Conservation (phyloP, 1,140 invertebrate species). For the Zaprionus inermis region DNA sequence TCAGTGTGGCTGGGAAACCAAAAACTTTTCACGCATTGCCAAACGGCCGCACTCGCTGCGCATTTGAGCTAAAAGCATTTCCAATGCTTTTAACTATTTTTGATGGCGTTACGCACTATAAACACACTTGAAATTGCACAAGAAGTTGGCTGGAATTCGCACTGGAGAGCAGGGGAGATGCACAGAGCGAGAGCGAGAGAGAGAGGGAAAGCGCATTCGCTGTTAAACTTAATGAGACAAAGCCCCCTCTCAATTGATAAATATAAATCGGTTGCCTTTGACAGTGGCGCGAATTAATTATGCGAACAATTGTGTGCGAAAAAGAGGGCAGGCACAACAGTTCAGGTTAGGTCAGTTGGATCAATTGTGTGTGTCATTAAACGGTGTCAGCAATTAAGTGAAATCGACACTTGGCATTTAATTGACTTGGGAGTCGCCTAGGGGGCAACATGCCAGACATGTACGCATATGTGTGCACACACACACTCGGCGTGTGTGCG, state of each 20-base stretch:
- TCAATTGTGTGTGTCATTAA: conserved; percentile 52
- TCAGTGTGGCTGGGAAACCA: conserved; percentile 12
- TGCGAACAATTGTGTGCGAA: conserved; percentile 21
- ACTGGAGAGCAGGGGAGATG: background rate
- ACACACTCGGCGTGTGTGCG: background rate
- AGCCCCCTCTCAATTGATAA: background rate
- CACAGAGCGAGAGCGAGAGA: background rate
- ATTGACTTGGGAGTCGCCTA: conserved; percentile 52
- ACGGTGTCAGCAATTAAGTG: conserved; percentile 71
- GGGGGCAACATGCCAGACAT: background rate
- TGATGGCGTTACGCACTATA: conserved; percentile 77
- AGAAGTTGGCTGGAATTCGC: background rate
- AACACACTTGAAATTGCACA: conserved; percentile 29
- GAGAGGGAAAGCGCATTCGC: background rate
- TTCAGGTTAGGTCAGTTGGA: conserved; percentile 25
- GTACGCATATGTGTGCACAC: background rate
- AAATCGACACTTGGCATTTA: conserved; percentile 63
- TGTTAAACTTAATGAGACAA: conserved; percentile 1
- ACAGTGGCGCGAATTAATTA: conserved; percentile 63
- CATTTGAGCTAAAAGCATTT: conserved; percentile 76
- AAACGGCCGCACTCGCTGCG: conserved; percentile 41
- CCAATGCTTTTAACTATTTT: conserved; percentile 79
- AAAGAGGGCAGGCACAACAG: background rate
- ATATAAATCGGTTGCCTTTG: conserved; percentile 23
- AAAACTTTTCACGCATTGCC: conserved; percentile 62